phyloP scores from a whole-genome alignment of 2,888 invertebrate genomes.

The Macrophya alboannulata region DNA sequence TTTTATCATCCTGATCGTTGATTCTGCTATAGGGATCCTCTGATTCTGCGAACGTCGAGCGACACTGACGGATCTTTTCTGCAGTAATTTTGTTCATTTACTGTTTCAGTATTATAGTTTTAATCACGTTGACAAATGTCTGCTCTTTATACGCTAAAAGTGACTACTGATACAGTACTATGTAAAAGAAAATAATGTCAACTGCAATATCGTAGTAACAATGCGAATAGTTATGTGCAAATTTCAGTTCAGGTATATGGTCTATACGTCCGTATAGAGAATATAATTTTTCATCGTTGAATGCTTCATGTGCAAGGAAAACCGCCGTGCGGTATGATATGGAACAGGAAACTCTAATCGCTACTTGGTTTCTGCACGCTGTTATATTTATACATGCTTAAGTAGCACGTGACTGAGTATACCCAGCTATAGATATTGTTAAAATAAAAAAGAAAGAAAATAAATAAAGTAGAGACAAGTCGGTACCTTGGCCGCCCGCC shows the following conservation, averaged over 20 bases:
- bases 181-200: background rate
- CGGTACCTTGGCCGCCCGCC: background rate
- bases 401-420: background rate
- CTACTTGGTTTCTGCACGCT: background rate
- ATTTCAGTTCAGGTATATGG: too few relatives aligned
- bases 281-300: too few relatives aligned
- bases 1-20: background rate
- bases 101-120: background rate
- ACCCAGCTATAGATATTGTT: background rate
- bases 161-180: background rate
- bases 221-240: background rate
- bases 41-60: background rate
- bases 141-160: background rate
- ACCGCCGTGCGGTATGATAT: background rate
- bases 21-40: background rate
- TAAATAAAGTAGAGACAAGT: background rate
- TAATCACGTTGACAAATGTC: background rate
- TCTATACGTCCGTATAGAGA: background rate
- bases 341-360: background rate
- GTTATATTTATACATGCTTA: conserved; percentile 12
- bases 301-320: background rate
- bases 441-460: background rate
- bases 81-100: background rate
- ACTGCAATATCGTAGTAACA: background rate
- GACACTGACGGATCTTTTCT: background rate